Conservation (phyloP, 2,113 vertebrate species). For the Xenotilapia caudafasciata region DNA sequence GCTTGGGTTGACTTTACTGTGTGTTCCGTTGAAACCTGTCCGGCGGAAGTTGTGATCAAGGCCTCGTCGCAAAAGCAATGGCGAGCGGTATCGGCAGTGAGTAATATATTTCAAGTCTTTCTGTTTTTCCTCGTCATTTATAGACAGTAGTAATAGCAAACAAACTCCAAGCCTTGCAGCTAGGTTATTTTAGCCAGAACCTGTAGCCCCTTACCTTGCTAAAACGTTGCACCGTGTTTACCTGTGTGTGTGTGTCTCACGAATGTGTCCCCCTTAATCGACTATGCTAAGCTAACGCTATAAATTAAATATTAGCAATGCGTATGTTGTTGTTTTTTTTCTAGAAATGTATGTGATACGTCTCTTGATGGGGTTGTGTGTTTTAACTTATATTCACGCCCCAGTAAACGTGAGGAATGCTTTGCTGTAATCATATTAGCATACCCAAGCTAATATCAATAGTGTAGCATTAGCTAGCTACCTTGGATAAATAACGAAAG, state of each 20-base stretch:
- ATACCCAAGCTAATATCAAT: background rate
- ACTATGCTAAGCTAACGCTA: constrained; percentile 33
- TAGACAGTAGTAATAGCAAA: accelerated
- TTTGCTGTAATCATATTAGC: background rate
- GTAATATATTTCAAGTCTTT: constrained; percentile 23
- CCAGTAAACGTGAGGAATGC: too few relatives aligned
- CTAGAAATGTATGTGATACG: accelerated
- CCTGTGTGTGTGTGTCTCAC: constrained; percentile 29
- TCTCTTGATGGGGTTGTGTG: too few relatives aligned
- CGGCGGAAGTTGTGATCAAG: constrained; percentile 49
- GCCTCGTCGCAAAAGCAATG: constrained; percentile 62
- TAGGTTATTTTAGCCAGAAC: accelerated
- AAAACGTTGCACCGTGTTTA: background rate
- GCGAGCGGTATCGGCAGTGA: constrained; percentile 75
- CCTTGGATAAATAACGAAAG: background rate
- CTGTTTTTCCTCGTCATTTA: background rate
- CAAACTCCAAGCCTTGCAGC: accelerated
- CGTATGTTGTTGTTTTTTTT: background rate
- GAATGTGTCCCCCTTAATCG: constrained; percentile 49
- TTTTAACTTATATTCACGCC: background rate
- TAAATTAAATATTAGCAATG: background rate
- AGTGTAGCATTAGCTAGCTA: background rate
- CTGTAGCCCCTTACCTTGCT: accelerated
- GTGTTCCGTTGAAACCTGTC: constrained; percentile 40
- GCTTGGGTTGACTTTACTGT: background rate